These are phyloP conservation scores for Dasysyrphus albostriatus DNA, from an alignment of 2,888 invertebrate genomes.

Conservation along the genomic window DNA sequence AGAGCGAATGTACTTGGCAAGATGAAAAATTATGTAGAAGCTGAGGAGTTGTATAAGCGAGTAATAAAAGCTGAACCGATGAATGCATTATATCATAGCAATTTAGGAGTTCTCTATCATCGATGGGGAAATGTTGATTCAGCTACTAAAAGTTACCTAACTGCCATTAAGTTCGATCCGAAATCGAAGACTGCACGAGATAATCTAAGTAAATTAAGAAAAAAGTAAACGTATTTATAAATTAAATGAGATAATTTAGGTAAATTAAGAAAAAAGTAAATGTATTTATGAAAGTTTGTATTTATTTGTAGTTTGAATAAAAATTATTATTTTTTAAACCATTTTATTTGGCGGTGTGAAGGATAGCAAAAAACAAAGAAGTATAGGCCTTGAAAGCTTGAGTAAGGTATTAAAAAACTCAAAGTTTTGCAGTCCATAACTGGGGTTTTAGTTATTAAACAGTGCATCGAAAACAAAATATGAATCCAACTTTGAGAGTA, in stretches of 20 bases:
- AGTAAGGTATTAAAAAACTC: too few species aligned
- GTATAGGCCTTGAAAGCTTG: too few species aligned
- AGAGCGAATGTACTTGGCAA: constrained; percentile 96
- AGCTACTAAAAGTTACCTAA: constrained; percentile 90
- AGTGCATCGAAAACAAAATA: too few species aligned
- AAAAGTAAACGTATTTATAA: not conserved
- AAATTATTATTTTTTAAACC: not conserved
- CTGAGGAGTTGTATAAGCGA: constrained; percentile 91
- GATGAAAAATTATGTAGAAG: constrained; percentile 89
- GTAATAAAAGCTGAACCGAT: constrained; percentile 89
- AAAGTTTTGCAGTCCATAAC: too few species aligned
- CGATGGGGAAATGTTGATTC: constrained; percentile 92
- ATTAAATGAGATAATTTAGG: constrained; percentile 89
- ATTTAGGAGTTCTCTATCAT: constrained; percentile 97
- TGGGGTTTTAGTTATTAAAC: too few species aligned
- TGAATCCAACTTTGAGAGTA: too few species aligned
- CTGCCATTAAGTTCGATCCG: constrained; percentile 90
- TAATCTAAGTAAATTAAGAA: constrained; percentile 87
- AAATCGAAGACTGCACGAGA: constrained; percentile 88
- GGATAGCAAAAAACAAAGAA: too few species aligned
- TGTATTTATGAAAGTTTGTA: not conserved
- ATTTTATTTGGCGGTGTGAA: too few species aligned
- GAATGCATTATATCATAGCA: constrained; percentile 93
- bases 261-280: constrained; percentile 81
- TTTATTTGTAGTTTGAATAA: constrained; percentile 23